Evolutionary conservation across 2,888 invertebrate species (phyloP).

Genomic region (Heterodera filipjevi): DNA sequence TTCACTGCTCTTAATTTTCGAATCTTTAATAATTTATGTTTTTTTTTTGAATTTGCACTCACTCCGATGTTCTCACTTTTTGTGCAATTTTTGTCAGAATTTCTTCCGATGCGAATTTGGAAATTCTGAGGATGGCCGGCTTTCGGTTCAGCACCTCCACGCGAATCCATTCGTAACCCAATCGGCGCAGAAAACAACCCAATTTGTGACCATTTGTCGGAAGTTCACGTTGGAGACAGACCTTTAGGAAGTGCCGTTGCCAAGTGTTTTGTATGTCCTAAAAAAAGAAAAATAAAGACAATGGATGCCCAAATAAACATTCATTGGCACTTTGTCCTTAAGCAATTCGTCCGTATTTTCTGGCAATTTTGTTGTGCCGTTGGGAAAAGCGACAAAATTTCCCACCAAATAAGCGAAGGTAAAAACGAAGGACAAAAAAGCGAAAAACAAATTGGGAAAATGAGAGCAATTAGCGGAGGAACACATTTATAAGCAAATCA

Average conservation of each 20-base stretch:
- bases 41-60: not conserved
- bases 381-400: not conserved
- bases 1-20: conserved; percentile 41
- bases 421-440: not conserved
- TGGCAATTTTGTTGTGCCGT: conserved; percentile 3
- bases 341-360: conserved; percentile 25
- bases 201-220: conserved; percentile 11
- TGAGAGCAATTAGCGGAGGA: not conserved
- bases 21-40: not conserved
- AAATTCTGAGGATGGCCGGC: conserved; percentile 31
- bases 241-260: conserved; percentile 26
- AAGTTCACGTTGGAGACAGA: conserved; percentile 28
- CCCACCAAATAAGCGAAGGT: not conserved
- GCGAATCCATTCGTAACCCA: conserved; percentile 30
- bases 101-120: conserved; percentile 28
- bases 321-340: conserved; percentile 16
- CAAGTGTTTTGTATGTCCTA: conserved; percentile 45
- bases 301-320: not conserved
- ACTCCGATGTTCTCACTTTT: conserved; percentile 31
- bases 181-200: conserved; percentile 24
- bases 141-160: conserved; percentile 31
- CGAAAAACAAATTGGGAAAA: not conserved
- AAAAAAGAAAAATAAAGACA: not conserved
- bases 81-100: conserved; percentile 24
- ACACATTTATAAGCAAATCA: not conserved